A percentile compares a stretch with the other conserved stretches of the same genome.
Conservation (phyloP, 2,888 invertebrate genomes). For the Trissolcus japonicus region DNA sequence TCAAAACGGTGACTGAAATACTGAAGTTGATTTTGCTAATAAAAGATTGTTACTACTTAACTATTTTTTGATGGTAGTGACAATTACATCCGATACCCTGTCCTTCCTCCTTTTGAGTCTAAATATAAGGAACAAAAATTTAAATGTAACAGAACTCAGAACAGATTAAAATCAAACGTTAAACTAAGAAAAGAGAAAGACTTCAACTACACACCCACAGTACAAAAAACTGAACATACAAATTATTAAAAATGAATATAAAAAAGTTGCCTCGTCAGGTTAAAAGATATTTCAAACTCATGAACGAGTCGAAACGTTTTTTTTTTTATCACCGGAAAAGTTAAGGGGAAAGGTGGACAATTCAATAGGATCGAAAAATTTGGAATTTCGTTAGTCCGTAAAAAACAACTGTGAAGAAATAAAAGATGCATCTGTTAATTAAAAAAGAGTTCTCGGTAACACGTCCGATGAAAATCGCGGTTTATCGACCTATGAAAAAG, state of each 20-base stretch:
- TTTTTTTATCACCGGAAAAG: too few relatives aligned
- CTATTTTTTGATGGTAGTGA: slow-evolving; percentile 59
- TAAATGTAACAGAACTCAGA: slow-evolving; percentile 56
- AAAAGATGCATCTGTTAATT: slow-evolving; percentile 31
- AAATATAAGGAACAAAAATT: slow-evolving; percentile 58
- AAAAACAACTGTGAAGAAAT: slow-evolving; percentile 12
- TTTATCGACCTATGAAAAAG: slow-evolving; percentile 40
- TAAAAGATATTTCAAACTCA: slow-evolving; percentile 10
- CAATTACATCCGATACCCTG: slow-evolving; percentile 58
- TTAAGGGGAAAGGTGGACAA: too few relatives aligned
- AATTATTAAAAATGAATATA: slow-evolving; percentile 1
- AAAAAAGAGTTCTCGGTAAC: slow-evolving; percentile 27
- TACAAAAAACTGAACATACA: slow-evolving; percentile 9
- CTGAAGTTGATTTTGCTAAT: slow-evolving; percentile 45
- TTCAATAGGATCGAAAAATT: background rate
- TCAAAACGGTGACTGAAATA: slow-evolving; percentile 31
- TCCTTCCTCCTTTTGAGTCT: slow-evolving; percentile 59
- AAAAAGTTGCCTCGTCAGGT: background rate
- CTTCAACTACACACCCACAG: slow-evolving; percentile 5
- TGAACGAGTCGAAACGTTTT: too few relatives aligned
- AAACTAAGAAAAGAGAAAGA: slow-evolving; percentile 39
- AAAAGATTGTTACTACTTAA: slow-evolving; percentile 57
- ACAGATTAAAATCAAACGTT: slow-evolving; percentile 39
- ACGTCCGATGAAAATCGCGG: slow-evolving; percentile 39
- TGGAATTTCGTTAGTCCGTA: background rate